These are phyloP conservation scores for Oplegnathus fasciatus DNA, from an alignment of 2,113 vertebrate species.

Conservation along the genomic window DNA sequence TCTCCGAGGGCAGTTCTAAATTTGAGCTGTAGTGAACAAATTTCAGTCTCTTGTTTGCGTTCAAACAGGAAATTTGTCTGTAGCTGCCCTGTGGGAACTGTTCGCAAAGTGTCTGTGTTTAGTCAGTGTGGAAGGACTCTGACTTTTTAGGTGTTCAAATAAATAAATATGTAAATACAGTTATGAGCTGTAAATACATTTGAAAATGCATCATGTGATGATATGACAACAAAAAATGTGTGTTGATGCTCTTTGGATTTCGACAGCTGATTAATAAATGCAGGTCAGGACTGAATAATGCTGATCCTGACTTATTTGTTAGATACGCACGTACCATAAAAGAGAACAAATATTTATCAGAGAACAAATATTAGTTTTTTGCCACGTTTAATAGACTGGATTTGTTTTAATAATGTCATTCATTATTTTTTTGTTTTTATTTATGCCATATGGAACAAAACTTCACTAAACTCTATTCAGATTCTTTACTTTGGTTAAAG, in stretches of 20 bases:
- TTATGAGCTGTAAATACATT: neutral
- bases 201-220: neutral
- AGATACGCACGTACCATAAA: neutral
- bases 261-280: no score
- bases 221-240: neutral
- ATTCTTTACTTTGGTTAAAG: neutral
- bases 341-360: constrained; percentile 7
- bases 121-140: neutral
- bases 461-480: neutral
- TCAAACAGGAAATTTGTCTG: constrained; percentile 18
- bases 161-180: neutral
- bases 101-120: constrained; percentile 9
- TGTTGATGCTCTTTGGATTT: no score
- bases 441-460: neutral
- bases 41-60: constrained; percentile 4
- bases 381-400: neutral
- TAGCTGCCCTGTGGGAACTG: constrained; percentile 45
- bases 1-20: constrained; percentile 8
- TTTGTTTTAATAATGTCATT: neutral
- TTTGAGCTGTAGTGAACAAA: constrained; percentile 19
- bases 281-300: neutral
- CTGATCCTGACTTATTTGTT: neutral
- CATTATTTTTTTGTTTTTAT: neutral
- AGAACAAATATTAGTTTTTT: neutral
- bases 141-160: neutral